These are phyloP conservation scores for Urocitellus parryii DNA, from an alignment of 2,113 vertebrate genomes.

Conservation along the genomic window DNA sequence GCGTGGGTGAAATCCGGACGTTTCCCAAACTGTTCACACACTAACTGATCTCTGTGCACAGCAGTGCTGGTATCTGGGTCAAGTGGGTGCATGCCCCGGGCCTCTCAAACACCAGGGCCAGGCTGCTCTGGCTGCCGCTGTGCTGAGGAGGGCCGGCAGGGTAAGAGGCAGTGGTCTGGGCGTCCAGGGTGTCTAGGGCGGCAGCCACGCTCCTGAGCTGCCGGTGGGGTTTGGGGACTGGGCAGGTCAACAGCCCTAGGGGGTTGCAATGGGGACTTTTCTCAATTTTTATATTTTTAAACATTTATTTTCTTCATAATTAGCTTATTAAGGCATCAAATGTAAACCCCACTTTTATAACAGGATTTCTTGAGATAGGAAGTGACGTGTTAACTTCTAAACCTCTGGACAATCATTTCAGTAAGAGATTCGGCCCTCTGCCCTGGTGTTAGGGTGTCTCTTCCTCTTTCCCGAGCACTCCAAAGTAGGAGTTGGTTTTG, in stretches of 20 bases:
- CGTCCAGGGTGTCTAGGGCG: too few species aligned
- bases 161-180: not conserved
- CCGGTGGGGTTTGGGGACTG: not conserved
- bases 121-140: too few species aligned
- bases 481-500: not conserved
- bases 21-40: not conserved
- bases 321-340: not conserved
- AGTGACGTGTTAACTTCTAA: too few species aligned
- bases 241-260: not conserved
- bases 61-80: not conserved
- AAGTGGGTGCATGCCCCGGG: not conserved
- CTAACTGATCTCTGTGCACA: not conserved
- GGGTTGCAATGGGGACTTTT: too few species aligned
- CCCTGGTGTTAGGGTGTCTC: not conserved
- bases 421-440: too few species aligned
- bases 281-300: not conserved
- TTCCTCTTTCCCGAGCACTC: not conserved
- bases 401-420: not conserved
- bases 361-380: not conserved
- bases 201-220: not conserved
- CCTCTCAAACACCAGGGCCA: not conserved
- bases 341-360: not conserved
- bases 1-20: not conserved
- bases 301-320: not conserved
- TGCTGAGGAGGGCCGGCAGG: not conserved